A percentile compares a stretch with the other conserved stretches of the same genome.
Conservation (phyloP, 1,140 invertebrate species). For the Zelostemma sp. region DNA sequence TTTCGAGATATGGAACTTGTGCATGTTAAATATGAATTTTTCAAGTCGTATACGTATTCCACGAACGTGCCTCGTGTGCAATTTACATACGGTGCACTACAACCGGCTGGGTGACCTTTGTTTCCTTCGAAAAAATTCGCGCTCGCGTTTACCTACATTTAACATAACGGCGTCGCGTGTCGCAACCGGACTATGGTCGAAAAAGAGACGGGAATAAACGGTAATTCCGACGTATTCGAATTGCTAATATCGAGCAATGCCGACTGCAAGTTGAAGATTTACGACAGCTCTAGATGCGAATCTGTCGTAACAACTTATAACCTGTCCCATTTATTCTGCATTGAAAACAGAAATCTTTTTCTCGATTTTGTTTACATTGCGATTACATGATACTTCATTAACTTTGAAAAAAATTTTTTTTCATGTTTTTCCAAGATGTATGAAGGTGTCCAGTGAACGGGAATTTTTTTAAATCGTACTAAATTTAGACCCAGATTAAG, state of each 20-base stretch:
- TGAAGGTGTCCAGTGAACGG: no score
- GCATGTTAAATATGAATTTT: constrained; percentile 13
- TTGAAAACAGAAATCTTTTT: no score
- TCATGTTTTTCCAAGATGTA: no score
- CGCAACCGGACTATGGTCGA: constrained; percentile 46
- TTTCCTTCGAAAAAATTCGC: constrained; percentile 22
- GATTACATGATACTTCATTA: no score
- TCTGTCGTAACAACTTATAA: no score
- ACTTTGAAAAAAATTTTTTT: no score
- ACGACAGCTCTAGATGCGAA: neutral
- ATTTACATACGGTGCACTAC: constrained; percentile 31
- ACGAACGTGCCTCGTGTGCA: constrained; percentile 14
- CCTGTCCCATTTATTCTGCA: no score
- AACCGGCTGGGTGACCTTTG: constrained; percentile 24
- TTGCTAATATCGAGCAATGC: neutral
- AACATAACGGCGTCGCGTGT: constrained; percentile 30
- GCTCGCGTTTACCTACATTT: constrained; percentile 35
- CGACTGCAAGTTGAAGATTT: constrained; percentile 1
- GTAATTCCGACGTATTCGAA: constrained; percentile 2
- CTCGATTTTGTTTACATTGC: no score
- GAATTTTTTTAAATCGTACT: no score
- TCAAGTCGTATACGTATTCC: constrained; percentile 15
- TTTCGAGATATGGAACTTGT: neutral
- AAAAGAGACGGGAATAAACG: constrained; percentile 13
- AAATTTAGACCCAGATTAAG: no score